These are phyloP conservation scores for Ferrisia virgata DNA, from an alignment of 2,888 invertebrate species.

Conservation along the genomic window DNA sequence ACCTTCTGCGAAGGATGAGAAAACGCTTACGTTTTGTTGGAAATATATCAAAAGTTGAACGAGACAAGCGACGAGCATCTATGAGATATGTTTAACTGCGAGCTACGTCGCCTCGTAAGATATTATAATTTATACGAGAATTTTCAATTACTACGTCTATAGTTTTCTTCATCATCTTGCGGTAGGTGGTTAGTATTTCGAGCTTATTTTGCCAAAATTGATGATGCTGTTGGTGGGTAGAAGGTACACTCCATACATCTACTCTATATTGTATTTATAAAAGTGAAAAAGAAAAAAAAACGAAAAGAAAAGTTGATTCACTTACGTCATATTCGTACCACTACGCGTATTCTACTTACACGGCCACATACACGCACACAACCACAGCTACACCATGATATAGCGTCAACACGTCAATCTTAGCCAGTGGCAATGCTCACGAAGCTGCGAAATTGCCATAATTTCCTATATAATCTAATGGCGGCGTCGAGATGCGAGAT, in stretches of 20 bases:
- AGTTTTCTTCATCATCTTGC: too few species aligned
- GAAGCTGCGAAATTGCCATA: constrained; percentile 5
- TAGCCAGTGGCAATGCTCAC: neutral
- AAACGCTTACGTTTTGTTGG: too few species aligned
- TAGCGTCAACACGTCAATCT: constrained; percentile 13
- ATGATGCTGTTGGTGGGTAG: too few species aligned
- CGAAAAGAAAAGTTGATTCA: neutral
- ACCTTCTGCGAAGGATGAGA: too few species aligned
- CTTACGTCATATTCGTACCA: too few species aligned
- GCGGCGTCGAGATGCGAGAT: neutral
- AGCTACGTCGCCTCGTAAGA: neutral
- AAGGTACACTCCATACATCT: too few species aligned
- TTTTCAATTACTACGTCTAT: neutral
- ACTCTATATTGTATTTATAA: too few species aligned
- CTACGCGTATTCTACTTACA: neutral
- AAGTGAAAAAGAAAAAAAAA: too few species aligned
- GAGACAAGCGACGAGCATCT: too few species aligned
- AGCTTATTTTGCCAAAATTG: too few species aligned
- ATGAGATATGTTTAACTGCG: neutral
- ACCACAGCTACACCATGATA: neutral
- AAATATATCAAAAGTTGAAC: too few species aligned
- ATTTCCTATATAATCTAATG: constrained; percentile 11
- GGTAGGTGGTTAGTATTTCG: too few species aligned
- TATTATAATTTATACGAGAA: neutral
- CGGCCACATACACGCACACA: neutral